A percentile compares a stretch with the other conserved stretches of the same genome.
These are phyloP conservation scores for Stratiomys singularior DNA, from an alignment of 2,888 invertebrate species.

Conservation along the genomic window DNA sequence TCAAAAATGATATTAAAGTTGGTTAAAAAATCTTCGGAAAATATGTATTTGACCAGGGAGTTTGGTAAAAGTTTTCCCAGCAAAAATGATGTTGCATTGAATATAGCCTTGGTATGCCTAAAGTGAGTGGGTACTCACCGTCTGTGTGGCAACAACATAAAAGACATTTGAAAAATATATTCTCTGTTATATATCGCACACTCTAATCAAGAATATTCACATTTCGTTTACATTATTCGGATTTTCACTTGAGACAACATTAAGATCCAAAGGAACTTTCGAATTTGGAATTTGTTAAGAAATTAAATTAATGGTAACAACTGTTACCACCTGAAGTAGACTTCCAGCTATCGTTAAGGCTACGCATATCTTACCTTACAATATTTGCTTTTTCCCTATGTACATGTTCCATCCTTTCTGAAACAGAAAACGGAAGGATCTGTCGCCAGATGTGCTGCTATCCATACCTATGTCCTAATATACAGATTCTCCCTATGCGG, in stretches of 20 bases:
- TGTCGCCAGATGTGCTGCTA: slow-evolving; percentile 35
- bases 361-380: slow-evolving; percentile 37
- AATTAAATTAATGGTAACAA: slow-evolving; percentile 42
- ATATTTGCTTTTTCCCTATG: slow-evolving; percentile 21
- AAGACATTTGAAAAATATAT: not conserved
- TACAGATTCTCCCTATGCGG: slow-evolving; percentile 17
- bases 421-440: slow-evolving; percentile 36
- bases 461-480: slow-evolving; percentile 13
- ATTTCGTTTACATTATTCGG: slow-evolving; percentile 26
- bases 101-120: no score
- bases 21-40: no score
- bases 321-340: slow-evolving; percentile 41
- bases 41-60: no score
- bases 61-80: no score
- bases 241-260: slow-evolving; percentile 21
- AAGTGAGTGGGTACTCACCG: no score
- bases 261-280: slow-evolving; percentile 24
- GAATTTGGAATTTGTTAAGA: slow-evolving; percentile 29
- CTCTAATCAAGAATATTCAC: slow-evolving; percentile 30
- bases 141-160: no score
- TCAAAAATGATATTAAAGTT: no score
- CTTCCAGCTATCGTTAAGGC: slow-evolving; percentile 10
- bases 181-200: not conserved
- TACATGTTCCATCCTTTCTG: slow-evolving; percentile 30
- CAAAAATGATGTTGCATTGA: no score